A percentile compares a stretch with the other conserved stretches of the same genome.
Evolutionary conservation across 2,113 vertebrate genomes (phyloP).

Genomic region (Phrynosoma blainvillii): DNA sequence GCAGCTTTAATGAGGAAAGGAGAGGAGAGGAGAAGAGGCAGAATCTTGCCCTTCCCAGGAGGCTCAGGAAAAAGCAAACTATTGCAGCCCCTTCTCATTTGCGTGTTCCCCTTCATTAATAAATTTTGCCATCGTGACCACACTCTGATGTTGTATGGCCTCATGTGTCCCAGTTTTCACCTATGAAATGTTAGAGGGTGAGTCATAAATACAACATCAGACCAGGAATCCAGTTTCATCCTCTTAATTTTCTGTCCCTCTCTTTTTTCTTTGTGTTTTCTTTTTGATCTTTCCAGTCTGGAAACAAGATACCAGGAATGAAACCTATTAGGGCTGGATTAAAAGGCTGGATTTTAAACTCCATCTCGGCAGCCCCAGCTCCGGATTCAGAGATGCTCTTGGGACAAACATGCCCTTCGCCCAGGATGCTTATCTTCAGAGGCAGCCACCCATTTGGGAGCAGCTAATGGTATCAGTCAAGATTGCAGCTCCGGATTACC

Average conservation of each 20-base stretch:
- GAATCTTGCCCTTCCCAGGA: too few species aligned
- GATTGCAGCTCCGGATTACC: not conserved
- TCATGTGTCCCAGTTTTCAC: too few species aligned
- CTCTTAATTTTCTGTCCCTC: not conserved
- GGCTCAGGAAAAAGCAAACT: too few species aligned
- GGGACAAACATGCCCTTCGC: not conserved
- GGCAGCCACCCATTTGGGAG: conserved; percentile 50
- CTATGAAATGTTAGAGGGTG: too few species aligned
- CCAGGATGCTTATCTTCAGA: conserved; percentile 53
- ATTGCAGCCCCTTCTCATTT: too few species aligned
- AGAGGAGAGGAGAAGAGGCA: too few species aligned
- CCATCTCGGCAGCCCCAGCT: not conserved
- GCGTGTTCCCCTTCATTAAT: too few species aligned
- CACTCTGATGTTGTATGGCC: too few species aligned
- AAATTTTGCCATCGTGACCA: too few species aligned
- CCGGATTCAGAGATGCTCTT: not conserved
- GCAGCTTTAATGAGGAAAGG: too few species aligned
- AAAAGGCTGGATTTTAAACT: not conserved
- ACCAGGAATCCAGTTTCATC: not conserved
- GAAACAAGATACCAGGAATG: not conserved
- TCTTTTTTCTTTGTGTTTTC: not conserved
- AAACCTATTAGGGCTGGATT: not conserved
- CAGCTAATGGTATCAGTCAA: conserved; percentile 54
- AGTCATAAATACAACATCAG: not conserved
- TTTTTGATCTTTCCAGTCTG: not conserved